Conservation (phyloP, 2,797 vertebrate species). For the Notamacropus eugenii region DNA sequence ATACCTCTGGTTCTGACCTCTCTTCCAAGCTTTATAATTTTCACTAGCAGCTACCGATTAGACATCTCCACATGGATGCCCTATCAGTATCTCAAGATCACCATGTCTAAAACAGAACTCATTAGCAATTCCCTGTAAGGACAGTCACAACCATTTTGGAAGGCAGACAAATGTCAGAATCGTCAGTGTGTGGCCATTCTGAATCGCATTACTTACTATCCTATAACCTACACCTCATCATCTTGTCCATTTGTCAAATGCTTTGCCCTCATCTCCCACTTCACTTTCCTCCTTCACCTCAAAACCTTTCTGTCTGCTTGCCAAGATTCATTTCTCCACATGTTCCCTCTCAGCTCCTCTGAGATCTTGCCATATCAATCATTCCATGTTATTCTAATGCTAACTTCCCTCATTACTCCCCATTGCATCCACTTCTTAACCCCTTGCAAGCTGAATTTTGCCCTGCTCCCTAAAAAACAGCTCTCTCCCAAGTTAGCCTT, state of each 20-base stretch:
- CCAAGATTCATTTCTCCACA: neutral
- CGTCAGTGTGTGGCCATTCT: neutral
- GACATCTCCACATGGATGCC: neutral
- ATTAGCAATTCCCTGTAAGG: neutral
- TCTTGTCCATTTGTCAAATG: neutral
- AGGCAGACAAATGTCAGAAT: neutral
- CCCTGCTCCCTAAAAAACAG: neutral
- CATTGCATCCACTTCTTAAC: neutral
- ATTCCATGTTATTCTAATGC: neutral
- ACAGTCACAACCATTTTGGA: neutral
- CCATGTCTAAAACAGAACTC: neutral
- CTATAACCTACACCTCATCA: neutral
- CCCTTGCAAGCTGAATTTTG: neutral
- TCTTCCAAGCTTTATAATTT: neutral
- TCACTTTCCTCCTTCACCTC: neutral
- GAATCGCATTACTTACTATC: no score
- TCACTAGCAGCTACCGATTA: neutral
- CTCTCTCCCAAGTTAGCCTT: neutral
- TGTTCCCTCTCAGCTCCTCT: neutral
- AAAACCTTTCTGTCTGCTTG: neutral
- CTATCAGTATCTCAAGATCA: neutral
- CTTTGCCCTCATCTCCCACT: neutral
- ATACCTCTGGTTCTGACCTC: neutral
- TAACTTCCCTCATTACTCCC: neutral
- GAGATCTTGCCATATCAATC: neutral